A percentile compares a stretch with the other conserved stretches of the same genome.
phyloP scores from a whole-genome alignment of 2,888 invertebrate species.

The Drosophila vallismaia region DNA sequence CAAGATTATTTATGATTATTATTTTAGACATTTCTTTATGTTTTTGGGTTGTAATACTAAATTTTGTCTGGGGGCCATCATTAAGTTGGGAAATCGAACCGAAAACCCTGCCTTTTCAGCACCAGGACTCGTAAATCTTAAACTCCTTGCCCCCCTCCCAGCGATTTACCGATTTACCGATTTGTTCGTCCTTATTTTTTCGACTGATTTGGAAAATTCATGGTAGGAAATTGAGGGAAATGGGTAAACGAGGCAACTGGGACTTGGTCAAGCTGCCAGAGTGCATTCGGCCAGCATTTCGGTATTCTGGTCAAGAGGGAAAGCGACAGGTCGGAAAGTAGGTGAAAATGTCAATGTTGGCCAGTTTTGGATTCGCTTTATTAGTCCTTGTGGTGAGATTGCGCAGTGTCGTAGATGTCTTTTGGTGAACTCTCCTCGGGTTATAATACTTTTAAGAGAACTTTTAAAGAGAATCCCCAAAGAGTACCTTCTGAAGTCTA shows the following conservation, averaged over 20 bases:
- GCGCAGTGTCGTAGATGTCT: constrained; percentile 10
- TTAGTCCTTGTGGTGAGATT: constrained; percentile 40
- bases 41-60: too few species aligned
- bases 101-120: background rate
- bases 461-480: constrained; percentile 13
- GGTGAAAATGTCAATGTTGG: constrained; percentile 49
- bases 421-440: constrained; percentile 17
- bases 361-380: constrained; percentile 26
- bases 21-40: too few species aligned
- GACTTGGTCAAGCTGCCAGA: constrained; percentile 50
- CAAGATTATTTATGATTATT: too few species aligned
- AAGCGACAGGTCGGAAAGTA: constrained; percentile 57
- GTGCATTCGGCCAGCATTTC: constrained; percentile 53
- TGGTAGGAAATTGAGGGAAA: constrained; percentile 46
- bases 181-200: constrained; percentile 4
- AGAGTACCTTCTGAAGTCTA: too few species aligned
- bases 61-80: too few species aligned
- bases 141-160: background rate
- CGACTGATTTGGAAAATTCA: constrained; percentile 47
- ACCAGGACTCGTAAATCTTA: background rate
- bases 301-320: constrained; percentile 23
- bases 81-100: background rate
- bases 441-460: constrained; percentile 26
- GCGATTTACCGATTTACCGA: background rate
- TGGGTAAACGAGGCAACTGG: constrained; percentile 53